Base-by-base conservation (phyloP, 2,113 vertebrate genomes). In the Labrus mixtus region DNA sequence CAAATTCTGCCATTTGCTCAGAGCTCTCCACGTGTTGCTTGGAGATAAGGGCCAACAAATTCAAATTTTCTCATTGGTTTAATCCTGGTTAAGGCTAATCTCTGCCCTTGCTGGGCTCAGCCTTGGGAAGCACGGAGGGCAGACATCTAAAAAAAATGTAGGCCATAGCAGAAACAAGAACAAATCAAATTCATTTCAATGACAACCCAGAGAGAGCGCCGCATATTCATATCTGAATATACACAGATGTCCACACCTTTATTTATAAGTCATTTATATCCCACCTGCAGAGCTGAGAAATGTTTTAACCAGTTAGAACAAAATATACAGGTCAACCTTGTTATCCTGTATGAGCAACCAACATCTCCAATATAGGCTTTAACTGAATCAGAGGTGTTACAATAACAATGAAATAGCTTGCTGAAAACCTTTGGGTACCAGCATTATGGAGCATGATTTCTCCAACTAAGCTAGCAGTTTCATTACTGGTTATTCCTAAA, bases 21-120 rank as follows among this genome's bases (percentile, higher is more conserved):
- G 75, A 89, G 88, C 64, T 75, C 81, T 87, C 88, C 85, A 87
- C 86, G 86, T 93, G 78, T 91, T 92, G 87, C 83, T 91, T 61
- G 59, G 77, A 92, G 93, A 95, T 60, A 90, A 76, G 75, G 89
- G 91, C 91, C 89, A 91, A 93, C 87, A 93, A 92, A 90, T 93
- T 87, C 64, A 85, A 93, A 87, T 90, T 91, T 87, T 85, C 86
- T 91, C 87, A 89, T 92, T 89, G 79, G 83, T 91, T 94, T 92
- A 93, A 90, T 94, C 92, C 93, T 91, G 90, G 86, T 87, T 64
- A 81, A 86, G 60, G 89, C 88, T 84, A 92, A 84, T 86, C 84
- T 80, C 75, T 89, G 91, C 90, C 84, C 88, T 92, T 85, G 86
- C 91, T 91, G 86, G 87, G 87, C 87, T 90, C 90, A 91, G 88